These are phyloP conservation scores for Gorilla gorilla DNA, from an alignment of 2,113 vertebrate genomes.

Conservation along the genomic window DNA sequence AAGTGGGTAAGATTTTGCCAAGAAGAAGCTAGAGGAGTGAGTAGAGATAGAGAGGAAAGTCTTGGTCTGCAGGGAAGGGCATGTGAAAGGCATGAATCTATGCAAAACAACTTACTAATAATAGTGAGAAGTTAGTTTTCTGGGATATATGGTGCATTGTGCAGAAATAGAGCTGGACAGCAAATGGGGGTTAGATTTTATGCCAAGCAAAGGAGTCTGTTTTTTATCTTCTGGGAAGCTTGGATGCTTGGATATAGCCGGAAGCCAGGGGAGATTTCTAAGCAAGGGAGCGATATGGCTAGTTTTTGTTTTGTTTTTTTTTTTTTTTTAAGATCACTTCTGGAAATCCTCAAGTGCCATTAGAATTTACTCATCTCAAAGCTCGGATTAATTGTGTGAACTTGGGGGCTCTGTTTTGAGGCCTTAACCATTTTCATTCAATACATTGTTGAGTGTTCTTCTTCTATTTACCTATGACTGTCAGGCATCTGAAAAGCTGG, in stretches of 20 bases:
- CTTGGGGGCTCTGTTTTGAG: neutral
- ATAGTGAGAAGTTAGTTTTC: constrained; percentile 2
- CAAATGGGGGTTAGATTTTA: constrained; percentile 28
- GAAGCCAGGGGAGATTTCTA: neutral
- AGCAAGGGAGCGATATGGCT: neutral
- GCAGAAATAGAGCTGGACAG: constrained; percentile 34
- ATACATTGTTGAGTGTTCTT: neutral
- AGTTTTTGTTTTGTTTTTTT: neutral
- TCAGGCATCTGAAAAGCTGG: neutral
- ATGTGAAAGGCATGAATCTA: neutral
- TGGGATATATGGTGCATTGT: neutral
- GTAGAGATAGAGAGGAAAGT: neutral
- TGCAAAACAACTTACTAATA: neutral
- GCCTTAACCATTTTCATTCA: neutral
- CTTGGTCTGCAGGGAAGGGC: neutral
- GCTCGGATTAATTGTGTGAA: neutral
- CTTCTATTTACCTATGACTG: neutral
- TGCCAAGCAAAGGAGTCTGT: constrained; percentile 29
- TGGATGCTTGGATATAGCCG: neutral
- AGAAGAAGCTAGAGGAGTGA: neutral
- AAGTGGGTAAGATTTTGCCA: neutral
- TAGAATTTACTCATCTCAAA: constrained; percentile 11
- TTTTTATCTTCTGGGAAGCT: constrained; percentile 52
- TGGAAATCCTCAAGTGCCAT: constrained; percentile 8
- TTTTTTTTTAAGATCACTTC: constrained; percentile 27